A percentile compares a stretch with the other conserved stretches of the same genome.
These are phyloP conservation scores for Melanotus villosus DNA, from an alignment of 2,888 invertebrate genomes.

Conservation along the genomic window DNA sequence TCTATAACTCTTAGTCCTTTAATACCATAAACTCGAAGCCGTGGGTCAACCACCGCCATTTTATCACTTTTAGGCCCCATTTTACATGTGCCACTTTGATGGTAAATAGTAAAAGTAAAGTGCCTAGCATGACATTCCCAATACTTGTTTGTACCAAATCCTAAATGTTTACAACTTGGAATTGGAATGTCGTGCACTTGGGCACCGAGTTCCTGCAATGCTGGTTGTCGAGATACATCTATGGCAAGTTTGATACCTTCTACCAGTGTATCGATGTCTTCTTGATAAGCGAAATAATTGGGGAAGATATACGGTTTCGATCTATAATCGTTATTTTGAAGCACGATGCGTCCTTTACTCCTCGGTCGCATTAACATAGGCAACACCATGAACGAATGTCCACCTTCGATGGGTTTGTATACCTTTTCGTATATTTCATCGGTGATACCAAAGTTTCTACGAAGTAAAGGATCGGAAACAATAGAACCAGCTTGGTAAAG, in stretches of 20 bases:
- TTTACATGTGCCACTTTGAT: constrained; percentile 78
- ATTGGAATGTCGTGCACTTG: constrained; percentile 74
- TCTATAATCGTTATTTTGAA: constrained; percentile 71
- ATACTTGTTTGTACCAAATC: constrained; percentile 77
- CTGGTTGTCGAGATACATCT: constrained; percentile 72
- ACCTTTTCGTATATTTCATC: constrained; percentile 63
- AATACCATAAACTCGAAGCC: constrained; percentile 77
- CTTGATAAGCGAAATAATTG: constrained; percentile 73
- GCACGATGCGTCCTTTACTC: constrained; percentile 73
- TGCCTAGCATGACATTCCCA: constrained; percentile 79
- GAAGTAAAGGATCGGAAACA: constrained; percentile 70
- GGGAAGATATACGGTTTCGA: constrained; percentile 74
- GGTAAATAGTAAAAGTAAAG: constrained; percentile 80
- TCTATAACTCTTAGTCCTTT: constrained; percentile 81
- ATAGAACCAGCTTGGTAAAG: constrained; percentile 77
- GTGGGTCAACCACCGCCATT: constrained; percentile 76
- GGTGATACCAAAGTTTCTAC: constrained; percentile 68
- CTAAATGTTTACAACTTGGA: constrained; percentile 72
- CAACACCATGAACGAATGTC: constrained; percentile 69
- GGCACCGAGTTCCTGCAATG: constrained; percentile 74
- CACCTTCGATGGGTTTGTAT: constrained; percentile 62
- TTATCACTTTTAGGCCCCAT: constrained; percentile 75
- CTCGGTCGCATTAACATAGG: constrained; percentile 74
- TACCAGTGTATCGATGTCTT: constrained; percentile 77
- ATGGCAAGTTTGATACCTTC: constrained; percentile 75